A percentile compares a stretch with the other conserved stretches of the same genome.
Evolutionary conservation across 2,888 invertebrate species (phyloP).

Genomic region (Tetheella fluctuosa): DNA sequence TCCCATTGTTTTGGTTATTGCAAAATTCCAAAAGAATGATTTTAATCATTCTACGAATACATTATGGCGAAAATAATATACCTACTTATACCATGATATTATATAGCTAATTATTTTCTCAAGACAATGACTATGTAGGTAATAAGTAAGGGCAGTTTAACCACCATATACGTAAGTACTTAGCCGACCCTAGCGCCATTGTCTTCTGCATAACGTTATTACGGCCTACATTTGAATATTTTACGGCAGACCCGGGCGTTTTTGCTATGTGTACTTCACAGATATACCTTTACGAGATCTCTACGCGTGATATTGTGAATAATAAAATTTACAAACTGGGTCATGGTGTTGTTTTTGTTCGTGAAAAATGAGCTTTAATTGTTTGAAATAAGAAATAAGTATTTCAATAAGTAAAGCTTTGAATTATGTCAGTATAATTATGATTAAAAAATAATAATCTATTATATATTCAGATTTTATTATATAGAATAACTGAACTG

Average conservation of each 20-base stretch:
- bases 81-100: background rate
- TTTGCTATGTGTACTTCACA: slow-evolving; percentile 49
- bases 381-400: too few species aligned
- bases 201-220: slow-evolving; percentile 44
- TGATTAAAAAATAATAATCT: too few species aligned
- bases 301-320: slow-evolving; percentile 30
- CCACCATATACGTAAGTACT: slow-evolving; percentile 28
- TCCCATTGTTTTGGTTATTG: too few species aligned
- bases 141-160: slow-evolving; percentile 42
- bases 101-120: background rate
- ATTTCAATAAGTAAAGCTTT: background rate
- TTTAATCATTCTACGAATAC: too few species aligned
- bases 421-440: background rate
- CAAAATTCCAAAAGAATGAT: too few species aligned
- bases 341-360: slow-evolving; percentile 29
- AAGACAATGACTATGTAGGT: slow-evolving; percentile 21
- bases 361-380: slow-evolving; percentile 15
- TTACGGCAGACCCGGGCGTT: slow-evolving; percentile 50
- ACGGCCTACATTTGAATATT: slow-evolving; percentile 64
- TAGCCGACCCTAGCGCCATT: slow-evolving; percentile 36
- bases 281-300: slow-evolving; percentile 21
- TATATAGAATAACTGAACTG: too few species aligned
- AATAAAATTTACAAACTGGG: slow-evolving; percentile 34
- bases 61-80: too few species aligned
- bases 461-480: too few species aligned